Evolutionary conservation across 1,140 invertebrate species (phyloP), one percentile per base, ranked within the genome.

Genomic region (Trinorchestia longiramus): DNA sequence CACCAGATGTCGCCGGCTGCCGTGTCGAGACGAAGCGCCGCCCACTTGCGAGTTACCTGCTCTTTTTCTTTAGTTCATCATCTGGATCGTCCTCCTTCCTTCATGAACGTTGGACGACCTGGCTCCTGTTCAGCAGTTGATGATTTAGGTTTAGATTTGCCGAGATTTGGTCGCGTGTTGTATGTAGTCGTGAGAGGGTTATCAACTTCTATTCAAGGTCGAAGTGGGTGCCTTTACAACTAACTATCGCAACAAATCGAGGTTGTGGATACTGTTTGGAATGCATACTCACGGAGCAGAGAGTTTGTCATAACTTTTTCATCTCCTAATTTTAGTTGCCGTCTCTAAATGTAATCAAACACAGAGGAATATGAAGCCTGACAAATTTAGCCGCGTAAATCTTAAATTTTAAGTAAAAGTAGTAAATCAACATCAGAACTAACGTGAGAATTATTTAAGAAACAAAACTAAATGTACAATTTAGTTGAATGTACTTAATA

Each of bases 1-100:
- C 62, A 77, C 62, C 62, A 77, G 62, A 77, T 77, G 62, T 77
- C 62, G 62, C 62, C 62, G 62, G 62, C 62, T 77, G 62, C 62
- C 28, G 62, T 77, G 62, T 77, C 62, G 28, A 36, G 28, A 1
- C 62, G 62, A 23, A 77, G 62, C 62, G 28, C 62, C 62, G 62
- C 62, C 62, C 62, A 77, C 62, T 77, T 11, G 28, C 62, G 36
- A 1, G 62, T 77, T 77, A 36, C 62, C 62, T 77, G 62, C 62
- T 77, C 62, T 77, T 77, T 77, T 77, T 77, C 62, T 77, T 11
- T 11, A 77, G 62, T 77, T 77, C 62, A 77, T 77, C 62, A 11
- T 36, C 36, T 77, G 62, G 15, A 77, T 11, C 62, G 62, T 77
- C 62, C 62, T 77, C 62, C 62, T 77, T 77, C 62, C 28, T 77